Base-by-base conservation (phyloP, 2,888 invertebrate species). In the Liopterus haemorrhoidalis region DNA sequence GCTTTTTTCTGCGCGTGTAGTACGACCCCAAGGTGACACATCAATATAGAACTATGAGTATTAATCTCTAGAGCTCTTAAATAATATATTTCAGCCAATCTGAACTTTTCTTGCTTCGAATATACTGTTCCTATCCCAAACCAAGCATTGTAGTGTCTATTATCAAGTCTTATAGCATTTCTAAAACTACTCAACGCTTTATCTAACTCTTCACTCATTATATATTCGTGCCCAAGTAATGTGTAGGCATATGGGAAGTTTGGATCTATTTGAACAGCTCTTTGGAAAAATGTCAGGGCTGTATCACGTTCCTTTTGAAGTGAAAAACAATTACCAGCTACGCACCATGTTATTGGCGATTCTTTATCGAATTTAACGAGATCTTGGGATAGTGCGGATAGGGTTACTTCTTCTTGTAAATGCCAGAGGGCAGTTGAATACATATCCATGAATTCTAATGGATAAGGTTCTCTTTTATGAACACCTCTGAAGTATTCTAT, bases 401-500 rank as follows among this genome's bases (percentile, higher is more conserved):
- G 67, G 56, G 86, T 82, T 1, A 92, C 89, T 67, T 95, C 94
- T 38, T 79, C 77, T 63, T 96, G 95, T 54, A 96, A 73, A 68
- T 99, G 96, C 99, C 99, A 99, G 57, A 99, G 72, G 28, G 93
- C 89, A 5, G 96, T 94, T 59, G 94, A 94, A 65, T 94, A 94
- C 54, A 90, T 82, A 65, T 99, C 97, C 87, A 96, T 88, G 41
- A 86, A 85, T 52, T 91, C 85, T 41, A 90, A 76, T 49, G 90
- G 82, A 67, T 84, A 80, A 0, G 94, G 93, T 66, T 91, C 89
- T 40, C 79, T 70, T 61, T 82, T 81, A 56, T 90, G 81, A 48
- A 92, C 84, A 62, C 86, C 82, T 45, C 79, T 76, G 67, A 90
- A 91, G 60, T 83, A 81, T 71, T 79, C 80, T 4, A 83, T 78